Evolutionary conservation across 2,113 vertebrate genomes (phyloP).

Genomic region (Rhynchomys soricoides): DNA sequence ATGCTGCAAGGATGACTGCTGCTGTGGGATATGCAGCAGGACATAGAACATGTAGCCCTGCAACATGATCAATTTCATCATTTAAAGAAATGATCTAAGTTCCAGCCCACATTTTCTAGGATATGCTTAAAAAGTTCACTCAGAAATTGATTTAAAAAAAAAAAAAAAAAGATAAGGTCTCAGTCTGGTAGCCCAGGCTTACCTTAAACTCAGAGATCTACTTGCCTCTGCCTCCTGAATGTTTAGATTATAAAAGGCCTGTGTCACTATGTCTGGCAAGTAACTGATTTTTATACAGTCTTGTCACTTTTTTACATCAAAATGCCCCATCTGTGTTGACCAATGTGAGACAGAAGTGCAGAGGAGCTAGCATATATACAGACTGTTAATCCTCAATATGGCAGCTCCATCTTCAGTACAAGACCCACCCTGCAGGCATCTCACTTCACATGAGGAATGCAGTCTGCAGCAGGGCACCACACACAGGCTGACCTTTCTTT

Average conservation of each 20-base stretch:
- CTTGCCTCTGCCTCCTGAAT: not conserved
- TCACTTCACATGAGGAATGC: accelerated
- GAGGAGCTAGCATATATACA: not conserved
- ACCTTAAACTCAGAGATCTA: not conserved
- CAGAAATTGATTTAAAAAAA: not conserved
- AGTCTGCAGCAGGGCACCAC: not conserved
- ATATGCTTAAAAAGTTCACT: not conserved
- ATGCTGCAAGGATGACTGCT: not conserved
- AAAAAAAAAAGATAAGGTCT: not conserved
- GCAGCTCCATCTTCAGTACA: not conserved
- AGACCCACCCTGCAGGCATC: not conserved
- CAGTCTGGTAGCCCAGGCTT: not conserved
- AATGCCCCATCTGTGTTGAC: not conserved
- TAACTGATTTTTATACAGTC: not conserved
- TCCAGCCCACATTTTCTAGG: not conserved
- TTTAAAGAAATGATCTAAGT: not conserved
- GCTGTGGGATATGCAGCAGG: accelerated
- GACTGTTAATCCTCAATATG: not conserved
- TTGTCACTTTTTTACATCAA: not conserved
- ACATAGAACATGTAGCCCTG: accelerated
- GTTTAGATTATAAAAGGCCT: not conserved
- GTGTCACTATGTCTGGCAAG: no score
- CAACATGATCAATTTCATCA: not conserved
- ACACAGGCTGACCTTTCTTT: not conserved
- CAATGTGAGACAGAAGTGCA: not conserved